Conservation (phyloP, 1,140 invertebrate species). For the Archivesica marissinica region DNA sequence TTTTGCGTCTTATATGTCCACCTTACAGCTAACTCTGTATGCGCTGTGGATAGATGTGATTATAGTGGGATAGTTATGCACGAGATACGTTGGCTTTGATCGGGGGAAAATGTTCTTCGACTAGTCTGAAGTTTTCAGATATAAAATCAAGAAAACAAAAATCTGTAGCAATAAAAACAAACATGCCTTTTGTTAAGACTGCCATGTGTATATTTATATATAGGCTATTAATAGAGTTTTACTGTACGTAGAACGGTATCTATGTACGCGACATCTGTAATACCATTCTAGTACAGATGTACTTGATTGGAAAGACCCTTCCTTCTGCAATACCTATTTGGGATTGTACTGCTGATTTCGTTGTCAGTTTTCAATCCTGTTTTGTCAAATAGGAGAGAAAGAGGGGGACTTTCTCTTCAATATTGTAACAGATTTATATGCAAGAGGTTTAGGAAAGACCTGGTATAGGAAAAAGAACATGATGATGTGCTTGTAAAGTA, state of each 20-base stretch:
- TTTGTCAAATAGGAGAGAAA: conserved; percentile 51
- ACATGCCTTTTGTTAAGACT: no score
- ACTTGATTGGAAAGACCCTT: conserved; percentile 45
- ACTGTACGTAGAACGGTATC: background rate
- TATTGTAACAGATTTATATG: background rate
- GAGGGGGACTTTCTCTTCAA: conserved; percentile 45
- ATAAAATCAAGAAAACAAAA: no score
- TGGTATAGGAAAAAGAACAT: background rate
- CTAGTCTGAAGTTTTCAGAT: no score
- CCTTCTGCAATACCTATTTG: conserved; percentile 15
- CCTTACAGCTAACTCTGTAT: conserved; percentile 37
- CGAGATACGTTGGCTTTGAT: background rate
- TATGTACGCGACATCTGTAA: no score
- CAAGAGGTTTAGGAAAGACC: background rate
- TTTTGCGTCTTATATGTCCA: conserved; percentile 51
- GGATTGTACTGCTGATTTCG: conserved; percentile 33
- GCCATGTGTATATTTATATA: background rate
- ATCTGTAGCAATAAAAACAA: no score
- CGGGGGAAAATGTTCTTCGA: no score
- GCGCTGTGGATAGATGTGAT: conserved; percentile 19
- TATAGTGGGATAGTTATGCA: background rate
- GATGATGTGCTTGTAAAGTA: background rate
- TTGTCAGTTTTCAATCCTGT: conserved; percentile 21
- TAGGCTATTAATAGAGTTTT: background rate
- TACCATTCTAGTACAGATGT: no score